Evolutionary conservation across 2,888 invertebrate species (phyloP).

Genomic region (Pemphredon lugubris): DNA sequence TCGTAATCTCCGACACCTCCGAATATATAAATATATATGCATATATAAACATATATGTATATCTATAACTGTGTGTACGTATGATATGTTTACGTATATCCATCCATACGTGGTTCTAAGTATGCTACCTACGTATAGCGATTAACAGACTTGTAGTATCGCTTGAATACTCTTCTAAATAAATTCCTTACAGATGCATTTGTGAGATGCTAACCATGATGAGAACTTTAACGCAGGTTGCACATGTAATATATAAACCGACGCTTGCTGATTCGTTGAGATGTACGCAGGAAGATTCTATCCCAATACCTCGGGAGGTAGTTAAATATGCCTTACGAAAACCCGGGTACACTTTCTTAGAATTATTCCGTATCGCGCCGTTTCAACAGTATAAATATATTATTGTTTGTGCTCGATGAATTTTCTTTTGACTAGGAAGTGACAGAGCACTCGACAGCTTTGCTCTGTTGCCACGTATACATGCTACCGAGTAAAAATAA

Average conservation of each 20-base stretch:
- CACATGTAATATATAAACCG: constrained; percentile 61
- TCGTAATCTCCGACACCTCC: constrained; percentile 35
- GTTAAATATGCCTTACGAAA: constrained; percentile 16
- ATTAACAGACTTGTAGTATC: constrained; percentile 21
- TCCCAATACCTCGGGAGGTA: constrained; percentile 12
- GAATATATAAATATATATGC: constrained; percentile 38
- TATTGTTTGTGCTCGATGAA: constrained; percentile 62
- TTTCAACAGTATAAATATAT: constrained; percentile 57
- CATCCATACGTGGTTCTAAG: constrained; percentile 13
- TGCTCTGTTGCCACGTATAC: constrained; percentile 78
- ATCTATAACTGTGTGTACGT: too few relatives aligned
- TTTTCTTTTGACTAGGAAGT: constrained; percentile 78
- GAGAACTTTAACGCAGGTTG: constrained; percentile 50
- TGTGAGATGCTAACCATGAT: constrained; percentile 35
- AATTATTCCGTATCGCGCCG: constrained; percentile 36
- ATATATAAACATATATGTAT: constrained; percentile 41
- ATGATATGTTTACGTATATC: constrained; percentile 47
- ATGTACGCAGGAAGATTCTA: constrained; percentile 34
- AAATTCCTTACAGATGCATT: constrained; percentile 23
- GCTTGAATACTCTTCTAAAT: constrained; percentile 22
- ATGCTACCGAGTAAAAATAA: constrained; percentile 72
- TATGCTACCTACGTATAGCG: constrained; percentile 12
- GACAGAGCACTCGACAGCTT: constrained; percentile 74
- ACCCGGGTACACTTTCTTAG: constrained; percentile 24
- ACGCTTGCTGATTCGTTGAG: constrained; percentile 51